Base-by-base conservation (phyloP, 2,113 vertebrate genomes). In the Chaenocephalus aceratus region DNA sequence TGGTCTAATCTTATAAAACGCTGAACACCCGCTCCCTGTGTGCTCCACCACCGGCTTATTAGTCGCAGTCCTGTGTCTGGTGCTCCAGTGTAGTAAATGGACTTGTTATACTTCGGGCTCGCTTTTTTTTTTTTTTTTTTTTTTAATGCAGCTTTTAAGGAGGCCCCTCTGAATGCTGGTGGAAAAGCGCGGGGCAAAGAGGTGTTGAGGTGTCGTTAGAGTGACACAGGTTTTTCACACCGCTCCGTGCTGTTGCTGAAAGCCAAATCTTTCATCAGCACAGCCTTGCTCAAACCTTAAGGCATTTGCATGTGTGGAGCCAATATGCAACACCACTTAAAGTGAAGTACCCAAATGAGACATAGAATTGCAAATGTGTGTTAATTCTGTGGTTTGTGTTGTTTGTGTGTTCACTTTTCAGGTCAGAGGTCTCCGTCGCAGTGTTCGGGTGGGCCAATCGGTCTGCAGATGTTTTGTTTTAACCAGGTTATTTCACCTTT, bases 1-100 rank as follows among this genome's bases (percentile, higher is more conserved):
- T 82, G 88, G 79, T 87, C 65, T 91, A 90, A 92, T 92, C 90
- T 90, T 89, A 68, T 92, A 84, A 90, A 89, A 86, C 75, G 74
- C 61, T 75, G 75, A 65, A 69, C 76, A 86, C 72, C 67, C 61
- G 46, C 77, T 91, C 85, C 71, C 77, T 87, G 61, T 71, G 36
- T 77, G 76, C 75, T 87, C 86, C 75, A 88, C 89, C 84, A 79
- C 65, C 61, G 58, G 62, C 63, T 78, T 87, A 69, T 82, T 86
- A 89, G 84, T 79, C 45, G 56, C 73, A 46, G 80, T 14, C 82
- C 63, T 76, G 77, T 84, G 69, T 72, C 66, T 64, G 66, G 30
- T 54, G 78, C 83, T 88, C 23, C 30, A 21, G 16, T 71, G 59
- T 41, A 30, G 72, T 77, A 71, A 82, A 72, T 60, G 61, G 85